These are phyloP conservation scores for Caenorhabditis sp. DNA, from an alignment of 2,888 invertebrate species.

Conservation along the genomic window DNA sequence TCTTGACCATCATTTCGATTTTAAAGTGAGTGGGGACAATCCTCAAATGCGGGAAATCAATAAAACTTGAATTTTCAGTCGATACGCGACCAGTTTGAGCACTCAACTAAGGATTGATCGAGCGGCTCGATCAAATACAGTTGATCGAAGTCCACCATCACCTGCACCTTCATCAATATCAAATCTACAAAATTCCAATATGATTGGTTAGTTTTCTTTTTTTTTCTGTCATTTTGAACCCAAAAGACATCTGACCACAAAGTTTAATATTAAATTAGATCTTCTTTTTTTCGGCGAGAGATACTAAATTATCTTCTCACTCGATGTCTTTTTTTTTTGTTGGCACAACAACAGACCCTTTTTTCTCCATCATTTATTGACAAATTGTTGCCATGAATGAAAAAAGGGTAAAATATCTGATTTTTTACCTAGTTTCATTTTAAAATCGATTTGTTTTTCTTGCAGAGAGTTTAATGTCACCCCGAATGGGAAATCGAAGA, in stretches of 20 bases:
- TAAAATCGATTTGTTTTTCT: constrained; percentile 2
- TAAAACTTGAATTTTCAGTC: constrained; percentile 28
- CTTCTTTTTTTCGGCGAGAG: not conserved
- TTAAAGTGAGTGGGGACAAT: constrained; percentile 1
- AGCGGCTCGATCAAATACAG: constrained; percentile 30
- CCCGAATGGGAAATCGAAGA: constrained; percentile 63
- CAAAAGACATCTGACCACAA: not conserved
- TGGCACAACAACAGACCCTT: not conserved
- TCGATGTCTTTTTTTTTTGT: not conserved
- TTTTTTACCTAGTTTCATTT: not conserved
- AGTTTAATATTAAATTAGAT: not conserved
- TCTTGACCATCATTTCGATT: constrained; percentile 2
- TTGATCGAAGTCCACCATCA: constrained; percentile 46
- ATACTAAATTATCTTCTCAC: not conserved
- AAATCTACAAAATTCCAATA: constrained; percentile 42
- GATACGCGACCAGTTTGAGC: constrained; percentile 60
- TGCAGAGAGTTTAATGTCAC: constrained; percentile 66
- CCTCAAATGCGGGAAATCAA: not conserved
- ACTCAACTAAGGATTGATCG: constrained; percentile 60
- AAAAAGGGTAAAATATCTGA: too few species aligned
- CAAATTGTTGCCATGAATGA: not conserved
- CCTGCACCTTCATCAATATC: constrained; percentile 34
- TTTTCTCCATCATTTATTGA: not conserved
- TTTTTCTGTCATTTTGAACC: not conserved
- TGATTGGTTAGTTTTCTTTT: constrained; percentile 38